Evolutionary conservation across 2,888 invertebrate genomes (phyloP).

Genomic region (Ornithoptera alexandrae): DNA sequence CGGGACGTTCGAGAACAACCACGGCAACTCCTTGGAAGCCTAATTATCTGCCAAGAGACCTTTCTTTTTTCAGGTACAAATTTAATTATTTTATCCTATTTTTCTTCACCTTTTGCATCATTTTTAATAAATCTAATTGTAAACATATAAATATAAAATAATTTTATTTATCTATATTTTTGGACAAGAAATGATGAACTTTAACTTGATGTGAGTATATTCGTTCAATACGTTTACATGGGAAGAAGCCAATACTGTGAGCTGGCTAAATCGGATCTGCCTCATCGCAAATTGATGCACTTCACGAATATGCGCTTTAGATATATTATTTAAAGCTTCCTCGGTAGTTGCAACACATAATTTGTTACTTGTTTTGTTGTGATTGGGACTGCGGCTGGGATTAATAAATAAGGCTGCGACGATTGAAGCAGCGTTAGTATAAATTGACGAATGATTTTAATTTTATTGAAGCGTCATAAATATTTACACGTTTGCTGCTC

Average conservation of each 20-base stretch:
- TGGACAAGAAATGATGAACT: not conserved
- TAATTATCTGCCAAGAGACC: conserved; percentile 18
- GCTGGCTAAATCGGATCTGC: conserved; percentile 31
- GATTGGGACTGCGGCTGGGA: not conserved
- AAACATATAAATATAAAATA: too few species aligned
- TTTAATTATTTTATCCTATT: not conserved
- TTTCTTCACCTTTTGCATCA: too few species aligned
- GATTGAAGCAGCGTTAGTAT: not conserved
- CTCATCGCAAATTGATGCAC: conserved; percentile 36
- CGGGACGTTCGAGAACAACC: conserved; percentile 8
- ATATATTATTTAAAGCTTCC: conserved; percentile 31
- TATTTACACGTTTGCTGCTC: not conserved
- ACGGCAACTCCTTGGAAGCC: conserved; percentile 25
- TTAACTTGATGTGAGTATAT: conserved; percentile 1
- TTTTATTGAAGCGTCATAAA: not conserved
- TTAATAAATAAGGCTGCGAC: not conserved
- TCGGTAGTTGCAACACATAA: conserved; percentile 9
- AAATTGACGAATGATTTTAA: not conserved
- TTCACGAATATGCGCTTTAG: conserved; percentile 32
- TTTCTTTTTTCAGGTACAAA: conserved; percentile 30
- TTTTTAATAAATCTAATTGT: too few species aligned
- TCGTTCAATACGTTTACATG: conserved; percentile 16
- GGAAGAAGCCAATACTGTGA: conserved; percentile 30
- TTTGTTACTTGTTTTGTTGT: conserved; percentile 10
- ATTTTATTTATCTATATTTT: not conserved